These are phyloP conservation scores for Furcifer pardalis DNA, from an alignment of 2,797 vertebrate species.

Conservation along the genomic window DNA sequence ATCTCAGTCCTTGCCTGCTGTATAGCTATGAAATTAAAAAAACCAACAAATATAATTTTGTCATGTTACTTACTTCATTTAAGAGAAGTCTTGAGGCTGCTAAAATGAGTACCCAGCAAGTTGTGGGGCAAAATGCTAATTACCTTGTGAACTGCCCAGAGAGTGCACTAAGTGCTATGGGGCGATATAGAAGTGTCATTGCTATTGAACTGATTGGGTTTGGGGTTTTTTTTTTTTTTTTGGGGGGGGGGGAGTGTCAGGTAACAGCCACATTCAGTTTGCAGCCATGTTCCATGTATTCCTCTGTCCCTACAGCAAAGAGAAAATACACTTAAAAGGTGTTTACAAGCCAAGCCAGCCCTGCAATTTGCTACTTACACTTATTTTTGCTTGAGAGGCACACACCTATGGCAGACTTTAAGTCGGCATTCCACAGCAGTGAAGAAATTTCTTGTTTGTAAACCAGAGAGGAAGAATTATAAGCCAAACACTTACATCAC, in stretches of 20 bases:
- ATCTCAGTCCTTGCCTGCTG: too few relatives aligned
- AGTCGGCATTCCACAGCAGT: conserved; percentile 58
- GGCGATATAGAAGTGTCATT: too few relatives aligned
- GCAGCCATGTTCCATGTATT: not conserved
- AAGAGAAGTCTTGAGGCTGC: conserved; percentile 49
- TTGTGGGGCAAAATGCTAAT: too few relatives aligned
- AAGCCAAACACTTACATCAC: conserved; percentile 75
- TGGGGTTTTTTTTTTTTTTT: too few relatives aligned
- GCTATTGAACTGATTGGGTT: too few relatives aligned
- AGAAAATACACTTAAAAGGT: fast-evolving
- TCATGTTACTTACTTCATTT: not conserved
- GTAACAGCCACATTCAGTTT: not conserved
- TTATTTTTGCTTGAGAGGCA: conserved; percentile 20
- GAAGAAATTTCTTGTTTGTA: conserved; percentile 69
- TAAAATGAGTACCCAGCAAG: too few relatives aligned
- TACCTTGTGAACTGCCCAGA: too few relatives aligned
- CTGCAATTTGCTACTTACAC: conserved; percentile 15
- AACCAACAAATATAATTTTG: not conserved
- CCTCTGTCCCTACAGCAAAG: not conserved
- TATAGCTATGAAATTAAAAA: not conserved
- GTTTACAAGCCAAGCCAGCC: conserved; percentile 7
- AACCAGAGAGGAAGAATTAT: conserved; percentile 71
- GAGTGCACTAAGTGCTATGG: too few relatives aligned
- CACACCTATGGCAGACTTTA: conserved; percentile 23
- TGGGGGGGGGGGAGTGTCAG: fast-evolving